These are phyloP conservation scores for Ciconia stormi DNA, from an alignment of 2,113 vertebrate species.

Conservation along the genomic window DNA sequence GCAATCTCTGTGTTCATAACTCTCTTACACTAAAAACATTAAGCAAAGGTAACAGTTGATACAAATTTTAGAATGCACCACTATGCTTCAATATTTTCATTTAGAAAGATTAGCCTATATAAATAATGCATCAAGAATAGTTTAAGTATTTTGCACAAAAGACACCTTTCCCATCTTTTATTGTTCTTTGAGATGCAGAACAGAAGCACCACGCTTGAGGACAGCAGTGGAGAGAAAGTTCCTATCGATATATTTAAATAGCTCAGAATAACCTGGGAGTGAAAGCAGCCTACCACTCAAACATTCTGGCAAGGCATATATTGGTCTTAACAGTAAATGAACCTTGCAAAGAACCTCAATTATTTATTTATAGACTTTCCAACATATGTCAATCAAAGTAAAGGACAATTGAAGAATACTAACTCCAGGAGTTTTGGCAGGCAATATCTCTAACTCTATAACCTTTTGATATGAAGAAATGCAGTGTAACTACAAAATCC, in stretches of 20 bases:
- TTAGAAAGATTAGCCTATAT: background rate
- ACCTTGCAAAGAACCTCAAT: slow-evolving; percentile 11
- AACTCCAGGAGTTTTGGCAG: background rate
- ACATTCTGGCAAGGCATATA: background rate
- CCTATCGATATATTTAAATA: background rate
- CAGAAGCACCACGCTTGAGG: background rate
- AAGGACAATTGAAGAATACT: slow-evolving; percentile 12
- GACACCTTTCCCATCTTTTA: background rate
- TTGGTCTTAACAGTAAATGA: slow-evolving; percentile 27
- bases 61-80: background rate
- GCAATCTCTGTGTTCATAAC: background rate
- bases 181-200: background rate
- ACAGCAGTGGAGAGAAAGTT: background rate
- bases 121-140: slow-evolving; percentile 6
- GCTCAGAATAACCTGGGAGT: background rate
- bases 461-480: background rate
- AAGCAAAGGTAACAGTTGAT: background rate
- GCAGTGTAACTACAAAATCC: background rate
- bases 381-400: slow-evolving; percentile 14
- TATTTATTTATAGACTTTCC: slow-evolving; percentile 46
- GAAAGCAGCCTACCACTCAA: background rate
- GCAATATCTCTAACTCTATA: background rate
- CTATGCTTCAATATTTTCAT: slow-evolving; percentile 6
- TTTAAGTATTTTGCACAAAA: background rate
- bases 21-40: background rate